Conservation (phyloP, 2,797 vertebrate genomes). For the Cossypha caffra region DNA sequence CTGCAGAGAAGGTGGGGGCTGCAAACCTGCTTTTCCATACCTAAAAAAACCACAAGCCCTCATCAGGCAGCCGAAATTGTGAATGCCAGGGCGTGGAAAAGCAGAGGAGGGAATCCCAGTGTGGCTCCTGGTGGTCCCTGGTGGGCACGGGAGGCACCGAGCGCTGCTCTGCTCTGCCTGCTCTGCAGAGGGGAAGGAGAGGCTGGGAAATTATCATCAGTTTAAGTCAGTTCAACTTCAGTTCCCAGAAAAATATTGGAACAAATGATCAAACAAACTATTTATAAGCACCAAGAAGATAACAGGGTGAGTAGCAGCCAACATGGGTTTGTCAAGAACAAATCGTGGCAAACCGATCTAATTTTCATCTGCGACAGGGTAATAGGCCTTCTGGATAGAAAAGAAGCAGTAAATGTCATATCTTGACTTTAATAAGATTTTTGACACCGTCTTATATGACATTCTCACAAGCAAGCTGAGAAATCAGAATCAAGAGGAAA, state of each 20-base stretch:
- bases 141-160: fast-evolving
- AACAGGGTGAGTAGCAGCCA: conserved; percentile 70
- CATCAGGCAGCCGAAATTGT: fast-evolving
- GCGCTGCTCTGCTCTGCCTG: background rate
- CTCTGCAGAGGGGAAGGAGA: background rate
- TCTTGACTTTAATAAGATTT: conserved; percentile 73
- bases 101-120: background rate
- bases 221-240: conserved; percentile 64
- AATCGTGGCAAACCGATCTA: conserved; percentile 69
- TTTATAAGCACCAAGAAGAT: conserved; percentile 70
- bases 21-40: background rate
- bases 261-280: conserved; percentile 74
- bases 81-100: background rate
- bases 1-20: background rate
- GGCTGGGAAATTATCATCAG: conserved; percentile 39
- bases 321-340: conserved; percentile 72
- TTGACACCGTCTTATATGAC: conserved; percentile 68
- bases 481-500: conserved; percentile 50
- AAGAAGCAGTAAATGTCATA: conserved; percentile 70
- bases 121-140: background rate
- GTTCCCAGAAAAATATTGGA: conserved; percentile 69
- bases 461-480: conserved; percentile 61
- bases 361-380: conserved; percentile 72
- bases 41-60: fast-evolving
- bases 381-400: conserved; percentile 69